phyloP scores from a whole-genome alignment of 1,140 invertebrate species.

The Drosophila pseudoananassae region DNA sequence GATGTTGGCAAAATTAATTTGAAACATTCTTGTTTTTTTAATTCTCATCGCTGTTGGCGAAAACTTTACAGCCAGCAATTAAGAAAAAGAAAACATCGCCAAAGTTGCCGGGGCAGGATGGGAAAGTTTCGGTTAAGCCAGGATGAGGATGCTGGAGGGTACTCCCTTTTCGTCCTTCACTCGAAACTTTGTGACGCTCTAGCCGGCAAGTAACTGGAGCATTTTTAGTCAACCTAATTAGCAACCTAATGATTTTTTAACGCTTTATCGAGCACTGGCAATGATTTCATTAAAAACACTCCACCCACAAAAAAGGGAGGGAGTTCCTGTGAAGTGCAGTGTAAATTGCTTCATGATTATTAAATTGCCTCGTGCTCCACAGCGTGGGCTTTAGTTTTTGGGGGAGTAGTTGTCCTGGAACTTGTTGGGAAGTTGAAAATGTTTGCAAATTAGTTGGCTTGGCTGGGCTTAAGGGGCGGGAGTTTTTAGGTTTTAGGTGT shows the following conservation, averaged over 20 bases:
- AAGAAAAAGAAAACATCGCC: constrained; percentile 7
- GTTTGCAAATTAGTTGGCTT: constrained; percentile 75
- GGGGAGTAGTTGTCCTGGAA: constrained; percentile 33
- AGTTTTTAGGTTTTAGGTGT: constrained; percentile 6
- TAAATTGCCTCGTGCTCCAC: constrained; percentile 62
- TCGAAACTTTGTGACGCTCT: constrained; percentile 47
- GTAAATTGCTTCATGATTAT: constrained; percentile 77
- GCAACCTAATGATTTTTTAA: constrained; percentile 79
- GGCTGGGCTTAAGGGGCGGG: constrained; percentile 13
- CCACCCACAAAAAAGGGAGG: neutral
- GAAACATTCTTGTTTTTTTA: constrained; percentile 3
- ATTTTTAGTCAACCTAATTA: constrained; percentile 77
- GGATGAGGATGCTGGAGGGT: neutral
- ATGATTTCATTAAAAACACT: constrained; percentile 67
- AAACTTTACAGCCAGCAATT: constrained; percentile 30
- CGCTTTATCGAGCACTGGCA: constrained; percentile 72
- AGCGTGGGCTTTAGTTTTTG: constrained; percentile 19
- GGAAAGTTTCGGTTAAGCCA: constrained; percentile 18
- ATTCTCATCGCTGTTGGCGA: neutral
- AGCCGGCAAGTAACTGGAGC: constrained; percentile 17
- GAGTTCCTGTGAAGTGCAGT: constrained; percentile 48
- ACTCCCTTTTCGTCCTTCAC: constrained; percentile 15
- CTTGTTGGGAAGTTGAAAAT: constrained; percentile 70
- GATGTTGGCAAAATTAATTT: constrained; percentile 21
- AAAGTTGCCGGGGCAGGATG: neutral